Percentiles rank a stretch among this genome's conserved stretches.
Evolutionary conservation across 2,797 vertebrate genomes (phyloP).

Genomic region (Pipistrellus pipistrellus): DNA sequence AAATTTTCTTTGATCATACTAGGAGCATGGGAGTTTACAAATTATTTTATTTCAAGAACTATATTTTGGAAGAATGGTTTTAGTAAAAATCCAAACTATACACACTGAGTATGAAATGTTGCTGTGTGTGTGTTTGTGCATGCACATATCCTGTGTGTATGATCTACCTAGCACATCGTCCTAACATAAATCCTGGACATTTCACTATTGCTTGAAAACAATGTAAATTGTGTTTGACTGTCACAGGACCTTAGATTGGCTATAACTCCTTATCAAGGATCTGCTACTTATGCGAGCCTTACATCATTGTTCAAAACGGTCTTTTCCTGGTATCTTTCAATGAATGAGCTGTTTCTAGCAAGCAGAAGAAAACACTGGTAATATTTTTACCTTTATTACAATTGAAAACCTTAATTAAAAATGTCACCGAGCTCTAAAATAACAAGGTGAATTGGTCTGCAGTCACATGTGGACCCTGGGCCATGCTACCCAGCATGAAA

Average conservation of each 20-base stretch:
- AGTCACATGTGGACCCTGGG: background rate
- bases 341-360: background rate
- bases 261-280: background rate
- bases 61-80: slow-evolving; percentile 18
- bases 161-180: fast-evolving
- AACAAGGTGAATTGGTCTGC: background rate
- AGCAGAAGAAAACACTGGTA: background rate
- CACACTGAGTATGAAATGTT: background rate
- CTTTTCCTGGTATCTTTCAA: background rate
- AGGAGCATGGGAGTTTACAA: fast-evolving
- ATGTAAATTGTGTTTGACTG: background rate
- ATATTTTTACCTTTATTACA: background rate
- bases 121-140: too few species aligned
- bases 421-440: background rate
- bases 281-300: background rate
- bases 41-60: slow-evolving; percentile 14
- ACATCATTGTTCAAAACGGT: background rate
- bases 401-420: background rate
- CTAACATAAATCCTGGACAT: background rate
- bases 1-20: background rate
- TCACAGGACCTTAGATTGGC: background rate
- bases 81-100: slow-evolving; percentile 23
- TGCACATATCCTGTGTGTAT: fast-evolving
- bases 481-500: background rate
- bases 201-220: background rate